Percentiles rank a stretch among this genome's conserved stretches.
Conservation (phyloP, 2,113 vertebrate genomes). For the Gobio gobio region DNA sequence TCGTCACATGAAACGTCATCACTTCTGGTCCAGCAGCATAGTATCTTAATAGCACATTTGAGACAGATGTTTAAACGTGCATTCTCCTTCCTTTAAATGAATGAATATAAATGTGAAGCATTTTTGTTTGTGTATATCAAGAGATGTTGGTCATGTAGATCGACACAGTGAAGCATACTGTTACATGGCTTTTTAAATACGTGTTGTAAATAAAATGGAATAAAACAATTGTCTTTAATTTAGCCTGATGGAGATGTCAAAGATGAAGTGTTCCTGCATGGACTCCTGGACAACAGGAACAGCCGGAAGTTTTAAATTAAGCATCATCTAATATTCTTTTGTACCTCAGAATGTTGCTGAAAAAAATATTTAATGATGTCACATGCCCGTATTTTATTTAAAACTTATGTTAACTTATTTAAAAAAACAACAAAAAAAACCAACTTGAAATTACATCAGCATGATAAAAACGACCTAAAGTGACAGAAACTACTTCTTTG, state of each 20-base stretch:
- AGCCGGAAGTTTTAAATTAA: too few relatives aligned
- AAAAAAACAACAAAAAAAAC: too few relatives aligned
- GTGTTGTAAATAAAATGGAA: constrained; percentile 49
- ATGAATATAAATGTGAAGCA: constrained; percentile 6
- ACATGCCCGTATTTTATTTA: too few relatives aligned
- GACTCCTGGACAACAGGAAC: neutral
- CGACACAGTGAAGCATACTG: neutral
- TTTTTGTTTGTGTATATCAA: neutral
- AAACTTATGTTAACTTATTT: too few relatives aligned
- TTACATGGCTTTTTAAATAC: constrained; percentile 20
- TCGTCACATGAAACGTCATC: constrained; percentile 25
- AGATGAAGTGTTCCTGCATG: neutral
- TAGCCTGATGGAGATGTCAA: neutral
- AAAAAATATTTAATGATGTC: too few relatives aligned
- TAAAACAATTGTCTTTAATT: constrained; percentile 16
- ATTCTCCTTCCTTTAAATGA: constrained; percentile 15
- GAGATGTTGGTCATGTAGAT: neutral
- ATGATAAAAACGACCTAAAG: too few relatives aligned
- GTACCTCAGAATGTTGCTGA: too few relatives aligned
- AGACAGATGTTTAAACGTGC: neutral
- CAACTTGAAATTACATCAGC: too few relatives aligned
- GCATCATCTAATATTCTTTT: too few relatives aligned
- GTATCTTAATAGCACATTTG: neutral
- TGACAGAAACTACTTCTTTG: too few relatives aligned
- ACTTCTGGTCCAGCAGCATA: neutral